Conservation (phyloP, 2,113 vertebrate genomes). For the Callipepla squamata region DNA sequence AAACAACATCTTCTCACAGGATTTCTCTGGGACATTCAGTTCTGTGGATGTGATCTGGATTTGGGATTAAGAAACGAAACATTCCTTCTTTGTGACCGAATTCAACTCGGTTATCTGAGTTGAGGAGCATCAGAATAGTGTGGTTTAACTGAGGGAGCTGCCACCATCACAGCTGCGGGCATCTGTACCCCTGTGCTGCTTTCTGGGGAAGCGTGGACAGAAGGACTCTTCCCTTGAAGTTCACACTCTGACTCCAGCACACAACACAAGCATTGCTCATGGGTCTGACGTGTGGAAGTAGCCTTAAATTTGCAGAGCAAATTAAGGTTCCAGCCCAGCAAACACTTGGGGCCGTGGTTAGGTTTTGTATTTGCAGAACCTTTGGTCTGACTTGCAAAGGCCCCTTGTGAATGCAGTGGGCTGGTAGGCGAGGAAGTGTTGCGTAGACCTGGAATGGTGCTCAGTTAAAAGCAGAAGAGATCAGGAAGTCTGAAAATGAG, state of each 20-base stretch:
- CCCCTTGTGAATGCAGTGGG: background rate
- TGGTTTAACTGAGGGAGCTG: background rate
- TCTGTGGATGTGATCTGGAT: background rate
- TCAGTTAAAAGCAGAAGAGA: background rate
- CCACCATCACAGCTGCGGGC: background rate
- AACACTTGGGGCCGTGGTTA: background rate
- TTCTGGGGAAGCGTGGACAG: background rate
- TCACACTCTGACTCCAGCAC: background rate
- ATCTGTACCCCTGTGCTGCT: background rate
- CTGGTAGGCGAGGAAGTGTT: background rate
- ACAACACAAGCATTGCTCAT: fast-evolving
- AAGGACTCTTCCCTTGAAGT: background rate
- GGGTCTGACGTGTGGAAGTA: background rate
- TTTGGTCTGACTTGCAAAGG: background rate
- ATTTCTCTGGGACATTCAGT: background rate
- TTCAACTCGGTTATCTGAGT: background rate
- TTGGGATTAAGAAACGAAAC: background rate
- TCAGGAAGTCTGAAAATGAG: background rate
- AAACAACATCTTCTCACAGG: constrained; percentile 8
- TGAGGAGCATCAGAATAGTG: background rate
- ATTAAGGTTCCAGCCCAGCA: background rate
- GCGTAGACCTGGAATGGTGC: background rate
- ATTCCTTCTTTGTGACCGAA: background rate
- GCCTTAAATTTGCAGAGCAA: background rate
- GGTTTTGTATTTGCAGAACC: background rate